Percentiles rank a stretch among this genome's conserved stretches.
Conservation (phyloP, 2,797 vertebrate genomes). For the Notoglanidium macrostoma region DNA sequence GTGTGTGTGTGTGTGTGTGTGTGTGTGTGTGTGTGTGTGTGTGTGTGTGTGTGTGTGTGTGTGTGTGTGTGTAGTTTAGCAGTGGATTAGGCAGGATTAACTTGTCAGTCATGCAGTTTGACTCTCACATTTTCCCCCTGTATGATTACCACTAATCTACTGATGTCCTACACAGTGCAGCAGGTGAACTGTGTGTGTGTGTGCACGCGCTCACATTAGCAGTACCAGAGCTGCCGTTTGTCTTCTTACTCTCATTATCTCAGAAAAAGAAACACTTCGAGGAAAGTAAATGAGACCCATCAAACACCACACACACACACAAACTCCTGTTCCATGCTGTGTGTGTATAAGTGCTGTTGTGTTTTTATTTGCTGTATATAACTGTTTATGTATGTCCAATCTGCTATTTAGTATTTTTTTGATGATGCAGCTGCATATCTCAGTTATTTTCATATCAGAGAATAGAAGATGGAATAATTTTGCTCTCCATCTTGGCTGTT, state of each 20-base stretch:
- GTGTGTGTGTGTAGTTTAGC: conserved; percentile 1
- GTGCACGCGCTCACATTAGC: background rate
- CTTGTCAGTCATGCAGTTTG: conserved; percentile 41
- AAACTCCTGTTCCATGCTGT: background rate
- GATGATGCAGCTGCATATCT: background rate
- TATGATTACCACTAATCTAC: conserved; percentile 38
- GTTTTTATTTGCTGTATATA: background rate
- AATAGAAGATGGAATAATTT: background rate
- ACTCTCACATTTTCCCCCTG: conserved; percentile 32
- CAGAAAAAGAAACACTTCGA: background rate
- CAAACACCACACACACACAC: too few relatives aligned
- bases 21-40: background rate
- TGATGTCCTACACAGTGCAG: conserved; percentile 1
- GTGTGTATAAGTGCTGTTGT: background rate
- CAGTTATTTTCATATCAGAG: background rate
- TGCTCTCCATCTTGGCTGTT: background rate
- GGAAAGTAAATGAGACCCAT: background rate
- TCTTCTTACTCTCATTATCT: background rate
- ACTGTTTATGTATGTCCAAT: background rate
- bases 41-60: conserved; percentile 5
- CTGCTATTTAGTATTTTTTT: background rate
- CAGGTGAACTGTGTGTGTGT: conserved; percentile 1
- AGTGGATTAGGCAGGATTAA: conserved; percentile 42
- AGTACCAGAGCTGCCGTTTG: background rate
- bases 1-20: too few relatives aligned